Evolutionary conservation across 2,113 vertebrate genomes (phyloP).

Genomic region (Alethe diademata): DNA sequence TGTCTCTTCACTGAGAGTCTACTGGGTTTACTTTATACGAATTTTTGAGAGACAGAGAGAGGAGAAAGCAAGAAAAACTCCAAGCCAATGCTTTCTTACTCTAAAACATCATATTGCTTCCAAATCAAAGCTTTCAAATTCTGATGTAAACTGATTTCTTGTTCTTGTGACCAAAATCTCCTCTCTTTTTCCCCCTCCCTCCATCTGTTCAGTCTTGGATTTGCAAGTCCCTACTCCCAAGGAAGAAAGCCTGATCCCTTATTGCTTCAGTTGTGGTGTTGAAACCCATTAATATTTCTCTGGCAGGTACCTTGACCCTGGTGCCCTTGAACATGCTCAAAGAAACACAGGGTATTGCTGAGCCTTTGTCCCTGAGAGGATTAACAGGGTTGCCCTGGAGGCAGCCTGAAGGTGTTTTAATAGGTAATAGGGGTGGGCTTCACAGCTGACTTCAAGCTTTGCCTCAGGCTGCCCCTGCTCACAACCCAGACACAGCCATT

Average conservation of each 20-base stretch:
- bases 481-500: neutral
- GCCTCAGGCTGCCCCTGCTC: slow-evolving; percentile 43
- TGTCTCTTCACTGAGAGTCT: neutral
- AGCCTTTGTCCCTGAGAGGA: slow-evolving; percentile 51
- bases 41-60: neutral
- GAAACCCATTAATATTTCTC: slow-evolving; percentile 20
- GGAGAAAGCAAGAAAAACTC: neutral
- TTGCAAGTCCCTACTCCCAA: neutral
- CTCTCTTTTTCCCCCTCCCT: neutral
- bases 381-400: slow-evolving; percentile 48
- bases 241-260: neutral
- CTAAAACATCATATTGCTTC: neutral
- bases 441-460: slow-evolving; percentile 3
- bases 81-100: neutral
- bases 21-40: neutral
- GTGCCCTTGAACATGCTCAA: slow-evolving; percentile 21
- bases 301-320: slow-evolving; percentile 27
- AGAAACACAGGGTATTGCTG: neutral
- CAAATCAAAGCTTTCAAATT: neutral
- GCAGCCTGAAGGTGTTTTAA: slow-evolving; percentile 38
- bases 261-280: neutral
- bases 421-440: slow-evolving; percentile 15
- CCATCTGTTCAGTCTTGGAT: neutral
- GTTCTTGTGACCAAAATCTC: neutral
- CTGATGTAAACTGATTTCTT: neutral